phyloP scores from a whole-genome alignment of 2,888 invertebrate genomes.

The Hanleya hanleyi region DNA sequence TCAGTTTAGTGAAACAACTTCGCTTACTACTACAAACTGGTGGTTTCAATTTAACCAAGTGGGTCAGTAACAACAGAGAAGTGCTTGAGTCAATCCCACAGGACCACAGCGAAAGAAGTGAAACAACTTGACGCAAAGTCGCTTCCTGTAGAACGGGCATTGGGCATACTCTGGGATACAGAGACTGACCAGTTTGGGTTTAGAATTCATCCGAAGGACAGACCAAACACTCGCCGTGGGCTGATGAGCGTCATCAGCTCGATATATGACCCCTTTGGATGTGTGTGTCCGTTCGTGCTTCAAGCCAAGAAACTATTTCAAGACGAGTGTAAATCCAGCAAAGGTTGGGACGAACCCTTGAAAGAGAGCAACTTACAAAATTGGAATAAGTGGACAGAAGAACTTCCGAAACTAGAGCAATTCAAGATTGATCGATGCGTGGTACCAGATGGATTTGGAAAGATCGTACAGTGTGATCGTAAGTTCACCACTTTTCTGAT shows the following conservation, averaged over 20 bases:
- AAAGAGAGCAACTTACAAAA: background rate
- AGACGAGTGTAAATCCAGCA: background rate
- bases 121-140: background rate
- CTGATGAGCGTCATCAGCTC: background rate
- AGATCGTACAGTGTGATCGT: background rate
- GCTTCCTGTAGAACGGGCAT: background rate
- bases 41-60: background rate
- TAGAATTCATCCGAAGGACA: background rate
- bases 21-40: conserved; percentile 14
- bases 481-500: background rate
- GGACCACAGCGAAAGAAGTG: background rate
- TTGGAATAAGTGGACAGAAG: background rate
- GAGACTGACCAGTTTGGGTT: conserved; percentile 15
- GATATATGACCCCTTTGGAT: conserved; percentile 8
- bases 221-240: background rate
- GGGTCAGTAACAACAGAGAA: background rate
- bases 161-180: background rate
- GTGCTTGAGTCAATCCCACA: background rate
- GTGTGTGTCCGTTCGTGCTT: background rate
- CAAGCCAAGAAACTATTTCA: background rate
- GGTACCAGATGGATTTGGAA: background rate
- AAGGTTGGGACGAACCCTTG: background rate
- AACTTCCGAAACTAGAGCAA: background rate
- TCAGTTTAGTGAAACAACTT: conserved; percentile 21
- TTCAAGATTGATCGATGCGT: background rate